These are phyloP conservation scores for Ciconia nigra DNA, from an alignment of 2,797 vertebrate species.

Conservation along the genomic window DNA sequence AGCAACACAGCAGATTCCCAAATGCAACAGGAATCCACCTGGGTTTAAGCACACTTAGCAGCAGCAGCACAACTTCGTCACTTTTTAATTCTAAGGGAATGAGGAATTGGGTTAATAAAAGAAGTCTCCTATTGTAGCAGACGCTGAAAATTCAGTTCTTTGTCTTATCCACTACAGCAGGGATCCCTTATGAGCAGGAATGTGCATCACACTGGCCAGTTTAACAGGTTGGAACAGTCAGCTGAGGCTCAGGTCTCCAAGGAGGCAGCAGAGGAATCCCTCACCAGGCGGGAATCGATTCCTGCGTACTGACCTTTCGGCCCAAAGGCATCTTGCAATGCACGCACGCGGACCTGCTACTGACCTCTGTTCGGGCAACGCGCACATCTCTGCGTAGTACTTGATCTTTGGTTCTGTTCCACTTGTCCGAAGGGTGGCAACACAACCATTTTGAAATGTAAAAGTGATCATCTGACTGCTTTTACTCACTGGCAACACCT, in stretches of 20 bases:
- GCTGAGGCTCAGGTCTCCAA: background rate
- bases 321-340: accelerated
- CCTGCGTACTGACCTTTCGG: accelerated
- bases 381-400: constrained; percentile 91
- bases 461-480: constrained; percentile 96
- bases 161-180: background rate
- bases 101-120: accelerated
- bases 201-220: background rate
- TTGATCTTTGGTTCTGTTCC: constrained; percentile 99
- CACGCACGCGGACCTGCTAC: accelerated
- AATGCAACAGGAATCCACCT: background rate
- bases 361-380: constrained; percentile 83
- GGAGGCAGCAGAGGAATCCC: background rate
- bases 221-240: background rate
- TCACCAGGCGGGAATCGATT: accelerated
- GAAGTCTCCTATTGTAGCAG: background rate
- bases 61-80: background rate
- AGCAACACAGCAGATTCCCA: background rate
- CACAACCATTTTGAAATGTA: constrained; percentile 87
- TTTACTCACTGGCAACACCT: constrained; percentile 89
- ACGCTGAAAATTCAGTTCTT: background rate
- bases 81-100: accelerated
- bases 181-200: background rate
- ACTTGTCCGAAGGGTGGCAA: constrained; percentile 91
- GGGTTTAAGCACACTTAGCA: background rate